Evolutionary conservation across 2,797 vertebrate species (phyloP), one percentile per base, ranked within the genome.

Genomic region (Borostomias antarcticus): DNA sequence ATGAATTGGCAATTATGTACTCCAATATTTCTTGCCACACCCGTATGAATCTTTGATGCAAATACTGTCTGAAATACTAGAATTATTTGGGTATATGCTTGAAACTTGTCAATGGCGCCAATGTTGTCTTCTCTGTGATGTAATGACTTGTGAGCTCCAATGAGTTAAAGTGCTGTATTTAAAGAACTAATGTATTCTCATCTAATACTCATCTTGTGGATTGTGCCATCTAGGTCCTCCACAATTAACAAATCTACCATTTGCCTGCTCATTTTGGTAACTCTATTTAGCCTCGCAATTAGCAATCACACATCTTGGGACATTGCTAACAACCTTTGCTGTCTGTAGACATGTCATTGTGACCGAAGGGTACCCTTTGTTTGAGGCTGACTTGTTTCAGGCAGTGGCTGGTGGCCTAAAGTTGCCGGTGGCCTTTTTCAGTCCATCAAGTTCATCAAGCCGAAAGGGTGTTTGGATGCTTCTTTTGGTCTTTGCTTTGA

Each of bases 1-100:
- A 85, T 90, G 82, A 91, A 90, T 90, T 89, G 84, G 85, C 82
- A 88, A 90, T 91, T 89, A 90, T 86, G 82, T 75, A 86, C 84
- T 89, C 28, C 78, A 80, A 81, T 82, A 87, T 83, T 83, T 86
- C 64, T 83, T 33, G 23, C 10, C 5, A 35, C 23, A 35, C 37
- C 37, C 7, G 33, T 58, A 58, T 58, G 56, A 37, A 33, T 58
- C 32, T 58, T 35, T 6, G 32, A 58, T 84, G 75, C 84, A 85
- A 84, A 84, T 82, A 85, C 77, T 73, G 79, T 52, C 70, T 81
- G 72, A 85, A 88, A 88, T 85, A 77, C 85, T 23, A 45, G 40
- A 45, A 45, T 26, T 29, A 59, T 59, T 58, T 33, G 11, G 5
- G 32, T n/a, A 58, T 32, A 21, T 58, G 32, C n/a, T 58, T 87